Conservation (phyloP, 1,140 invertebrate genomes). For the Parapsyche elsis region DNA sequence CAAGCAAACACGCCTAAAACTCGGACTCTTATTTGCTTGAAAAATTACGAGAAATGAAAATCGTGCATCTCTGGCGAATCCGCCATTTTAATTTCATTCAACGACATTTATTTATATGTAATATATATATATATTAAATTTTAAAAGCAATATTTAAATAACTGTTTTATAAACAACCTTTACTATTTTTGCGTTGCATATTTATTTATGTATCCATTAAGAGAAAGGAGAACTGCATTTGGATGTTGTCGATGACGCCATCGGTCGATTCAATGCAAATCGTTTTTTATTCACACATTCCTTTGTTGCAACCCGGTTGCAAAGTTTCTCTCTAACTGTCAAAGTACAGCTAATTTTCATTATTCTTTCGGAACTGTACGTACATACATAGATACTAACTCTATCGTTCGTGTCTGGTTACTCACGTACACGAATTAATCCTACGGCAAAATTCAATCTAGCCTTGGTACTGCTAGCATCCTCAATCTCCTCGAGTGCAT, state of each 20-base stretch:
- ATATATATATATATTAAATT: no score
- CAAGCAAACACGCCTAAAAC: not conserved
- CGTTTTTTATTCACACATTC: not conserved
- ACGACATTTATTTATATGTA: no score
- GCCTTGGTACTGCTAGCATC: not conserved
- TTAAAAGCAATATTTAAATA: no score
- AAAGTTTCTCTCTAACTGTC: not conserved
- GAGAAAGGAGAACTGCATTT: constrained; percentile 18
- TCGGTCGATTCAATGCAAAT: constrained; percentile 24
- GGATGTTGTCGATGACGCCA: not conserved
- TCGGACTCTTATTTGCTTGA: constrained; percentile 1
- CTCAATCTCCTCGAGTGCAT: constrained; percentile 21
- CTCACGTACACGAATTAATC: not conserved
- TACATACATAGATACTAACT: not conserved
- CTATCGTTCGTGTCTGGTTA: not conserved
- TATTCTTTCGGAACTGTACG: not conserved
- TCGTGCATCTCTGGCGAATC: no score
- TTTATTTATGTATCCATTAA: not conserved
- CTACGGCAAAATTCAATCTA: constrained; percentile 19
- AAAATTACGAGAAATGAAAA: not conserved
- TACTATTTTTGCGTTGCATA: no score
- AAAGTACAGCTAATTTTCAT: not conserved
- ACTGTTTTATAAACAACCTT: no score
- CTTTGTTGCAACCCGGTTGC: not conserved
- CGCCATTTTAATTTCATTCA: no score